Conservation (phyloP, 1,140 invertebrate species). For the Trachymyrmex cornetzi region DNA sequence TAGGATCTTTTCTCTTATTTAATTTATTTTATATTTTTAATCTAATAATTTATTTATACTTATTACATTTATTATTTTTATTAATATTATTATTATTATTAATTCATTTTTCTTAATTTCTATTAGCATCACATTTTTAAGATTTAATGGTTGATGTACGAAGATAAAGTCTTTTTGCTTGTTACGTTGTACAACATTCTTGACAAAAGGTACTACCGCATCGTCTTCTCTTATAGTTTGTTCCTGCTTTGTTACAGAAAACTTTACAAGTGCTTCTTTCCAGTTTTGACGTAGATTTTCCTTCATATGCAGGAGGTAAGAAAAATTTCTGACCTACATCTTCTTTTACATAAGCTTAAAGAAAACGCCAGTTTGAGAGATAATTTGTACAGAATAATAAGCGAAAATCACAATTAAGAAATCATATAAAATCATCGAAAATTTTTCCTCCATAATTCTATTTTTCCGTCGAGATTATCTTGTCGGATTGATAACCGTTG, state of each 20-base stretch:
- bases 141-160: background rate
- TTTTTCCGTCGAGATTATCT: background rate
- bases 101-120: background rate
- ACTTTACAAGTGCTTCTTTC: conserved; percentile 38
- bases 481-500: background rate
- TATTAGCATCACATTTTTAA: background rate
- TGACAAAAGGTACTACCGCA: conserved; percentile 31
- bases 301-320: conserved; percentile 12
- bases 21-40: background rate
- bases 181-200: conserved; percentile 22
- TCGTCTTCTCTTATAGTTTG: conserved; percentile 38
- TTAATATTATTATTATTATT: background rate
- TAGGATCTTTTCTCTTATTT: too few species aligned
- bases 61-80: background rate
- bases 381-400: conserved; percentile 3
- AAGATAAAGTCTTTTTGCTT: conserved; percentile 20
- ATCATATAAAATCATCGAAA: background rate
- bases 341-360: conserved; percentile 4
- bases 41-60: background rate
- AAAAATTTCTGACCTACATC: conserved; percentile 57
- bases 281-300: conserved; percentile 44
- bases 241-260: conserved; percentile 48
- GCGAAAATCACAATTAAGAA: background rate
- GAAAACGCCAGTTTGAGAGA: conserved; percentile 12
- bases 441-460: background rate